Conservation (phyloP, 2,888 invertebrate genomes). For the Euplexia lucipara region DNA sequence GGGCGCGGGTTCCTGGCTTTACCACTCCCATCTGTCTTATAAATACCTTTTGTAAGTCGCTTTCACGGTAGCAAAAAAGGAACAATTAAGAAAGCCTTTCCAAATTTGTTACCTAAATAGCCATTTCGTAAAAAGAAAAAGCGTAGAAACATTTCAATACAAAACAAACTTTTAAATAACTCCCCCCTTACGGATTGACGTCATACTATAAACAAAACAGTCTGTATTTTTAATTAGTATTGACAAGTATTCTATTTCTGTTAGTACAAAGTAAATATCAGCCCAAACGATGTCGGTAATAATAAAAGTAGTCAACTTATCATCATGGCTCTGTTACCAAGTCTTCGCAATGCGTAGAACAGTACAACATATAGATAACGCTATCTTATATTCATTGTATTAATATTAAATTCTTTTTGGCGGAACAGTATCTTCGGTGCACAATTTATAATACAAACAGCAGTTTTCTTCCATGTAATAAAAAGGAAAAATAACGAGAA, state of each 20-base stretch:
- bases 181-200: constrained; percentile 17
- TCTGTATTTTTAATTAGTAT: constrained; percentile 23
- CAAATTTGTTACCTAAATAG: neutral
- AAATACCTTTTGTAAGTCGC: no score
- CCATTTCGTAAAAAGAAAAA: neutral
- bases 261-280: neutral
- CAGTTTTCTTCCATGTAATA: constrained; percentile 11
- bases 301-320: constrained; percentile 23
- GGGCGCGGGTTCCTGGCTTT: no score
- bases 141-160: neutral
- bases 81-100: neutral
- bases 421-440: constrained; percentile 48
- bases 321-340: constrained; percentile 22
- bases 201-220: constrained; percentile 3
- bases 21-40: neutral
- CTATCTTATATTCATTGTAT: constrained; percentile 41
- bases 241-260: constrained; percentile 24
- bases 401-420: constrained; percentile 30
- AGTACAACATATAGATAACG: constrained; percentile 34
- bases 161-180: constrained; percentile 2
- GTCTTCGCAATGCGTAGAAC: constrained; percentile 15
- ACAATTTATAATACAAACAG: constrained; percentile 38
- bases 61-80: neutral
- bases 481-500: neutral
- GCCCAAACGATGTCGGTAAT: neutral